Conservation (phyloP, 1,140 invertebrate species). For the Conus ventricosus region DNA sequence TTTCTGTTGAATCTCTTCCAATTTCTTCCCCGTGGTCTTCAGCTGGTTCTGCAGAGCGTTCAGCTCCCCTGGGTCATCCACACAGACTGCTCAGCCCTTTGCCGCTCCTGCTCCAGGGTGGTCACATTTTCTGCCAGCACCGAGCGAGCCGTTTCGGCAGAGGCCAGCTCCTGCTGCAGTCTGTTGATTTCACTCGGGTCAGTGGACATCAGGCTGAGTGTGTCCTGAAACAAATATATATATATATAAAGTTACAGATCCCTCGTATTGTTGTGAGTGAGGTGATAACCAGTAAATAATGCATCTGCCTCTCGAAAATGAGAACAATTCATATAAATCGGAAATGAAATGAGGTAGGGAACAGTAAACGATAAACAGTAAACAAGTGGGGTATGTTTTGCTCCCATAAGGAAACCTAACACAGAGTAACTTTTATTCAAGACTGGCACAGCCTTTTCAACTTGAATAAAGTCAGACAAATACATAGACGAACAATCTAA, state of each 20-base stretch:
- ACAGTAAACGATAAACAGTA: too few species aligned
- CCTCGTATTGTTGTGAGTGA: too few species aligned
- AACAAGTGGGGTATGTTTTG: too few species aligned
- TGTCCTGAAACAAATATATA: slow-evolving; percentile 39
- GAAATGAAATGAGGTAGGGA: too few species aligned
- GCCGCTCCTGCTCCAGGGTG: slow-evolving; percentile 57
- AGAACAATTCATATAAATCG: too few species aligned
- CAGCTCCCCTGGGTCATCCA: slow-evolving; percentile 53
- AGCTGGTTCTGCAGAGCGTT: slow-evolving; percentile 71
- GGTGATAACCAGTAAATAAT: not conserved
- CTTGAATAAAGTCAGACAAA: too few species aligned
- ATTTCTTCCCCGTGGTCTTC: slow-evolving; percentile 64
- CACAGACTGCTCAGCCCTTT: slow-evolving; percentile 51
- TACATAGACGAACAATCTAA: too few species aligned
- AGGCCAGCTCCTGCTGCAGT: slow-evolving; percentile 44
- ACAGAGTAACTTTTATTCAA: too few species aligned
- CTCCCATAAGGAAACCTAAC: too few species aligned
- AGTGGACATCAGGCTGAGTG: slow-evolving; percentile 47
- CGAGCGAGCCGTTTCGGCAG: slow-evolving; percentile 46
- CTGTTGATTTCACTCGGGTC: slow-evolving; percentile 48
- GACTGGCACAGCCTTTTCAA: too few species aligned
- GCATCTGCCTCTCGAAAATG: not conserved
- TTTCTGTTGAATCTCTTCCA: slow-evolving; percentile 61
- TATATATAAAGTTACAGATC: not conserved
- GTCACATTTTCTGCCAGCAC: slow-evolving; percentile 49